phyloP scores from a whole-genome alignment of 1,140 invertebrate genomes.

The Ctenoplectra terminalis region DNA sequence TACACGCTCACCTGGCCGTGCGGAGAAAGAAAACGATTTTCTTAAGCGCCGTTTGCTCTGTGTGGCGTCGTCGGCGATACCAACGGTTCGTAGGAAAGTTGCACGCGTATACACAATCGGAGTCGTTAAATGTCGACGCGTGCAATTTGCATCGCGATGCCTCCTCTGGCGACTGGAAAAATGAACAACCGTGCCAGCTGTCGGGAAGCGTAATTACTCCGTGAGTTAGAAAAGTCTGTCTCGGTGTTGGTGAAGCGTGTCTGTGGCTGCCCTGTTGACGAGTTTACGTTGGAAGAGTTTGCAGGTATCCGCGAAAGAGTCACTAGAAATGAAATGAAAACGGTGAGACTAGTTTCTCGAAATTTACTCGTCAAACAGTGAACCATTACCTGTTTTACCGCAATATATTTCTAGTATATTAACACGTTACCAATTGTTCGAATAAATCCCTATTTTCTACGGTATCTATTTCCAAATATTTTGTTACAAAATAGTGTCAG shows the following conservation, averaged over 20 bases:
- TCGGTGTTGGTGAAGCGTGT: not conserved
- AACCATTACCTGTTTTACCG: too few species aligned
- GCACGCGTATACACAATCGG: constrained; percentile 11
- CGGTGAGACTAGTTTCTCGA: constrained; percentile 1
- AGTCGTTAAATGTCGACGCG: constrained; percentile 38
- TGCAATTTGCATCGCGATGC: constrained; percentile 40
- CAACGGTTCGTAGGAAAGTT: constrained; percentile 4
- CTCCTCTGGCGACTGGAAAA: not conserved
- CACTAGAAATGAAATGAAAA: not conserved
- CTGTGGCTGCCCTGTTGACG: not conserved
- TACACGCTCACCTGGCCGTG: constrained; percentile 5
- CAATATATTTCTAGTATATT: too few species aligned
- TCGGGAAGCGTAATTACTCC: constrained; percentile 35
- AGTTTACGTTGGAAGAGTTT: constrained; percentile 7
- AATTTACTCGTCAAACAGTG: not conserved
- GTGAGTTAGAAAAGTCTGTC: constrained; percentile 23
- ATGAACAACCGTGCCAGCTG: constrained; percentile 17
- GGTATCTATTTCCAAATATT: too few species aligned
- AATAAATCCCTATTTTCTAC: too few species aligned
- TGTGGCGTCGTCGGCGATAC: too few species aligned
- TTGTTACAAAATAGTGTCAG: not conserved
- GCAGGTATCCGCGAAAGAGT: not conserved
- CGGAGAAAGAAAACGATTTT: not conserved
- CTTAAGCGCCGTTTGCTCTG: constrained; percentile 20
- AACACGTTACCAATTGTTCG: too few species aligned